Percentiles rank a stretch among this genome's conserved stretches.
phyloP scores from a whole-genome alignment of 2,797 vertebrate species.

The Myiotriccus ornatus region DNA sequence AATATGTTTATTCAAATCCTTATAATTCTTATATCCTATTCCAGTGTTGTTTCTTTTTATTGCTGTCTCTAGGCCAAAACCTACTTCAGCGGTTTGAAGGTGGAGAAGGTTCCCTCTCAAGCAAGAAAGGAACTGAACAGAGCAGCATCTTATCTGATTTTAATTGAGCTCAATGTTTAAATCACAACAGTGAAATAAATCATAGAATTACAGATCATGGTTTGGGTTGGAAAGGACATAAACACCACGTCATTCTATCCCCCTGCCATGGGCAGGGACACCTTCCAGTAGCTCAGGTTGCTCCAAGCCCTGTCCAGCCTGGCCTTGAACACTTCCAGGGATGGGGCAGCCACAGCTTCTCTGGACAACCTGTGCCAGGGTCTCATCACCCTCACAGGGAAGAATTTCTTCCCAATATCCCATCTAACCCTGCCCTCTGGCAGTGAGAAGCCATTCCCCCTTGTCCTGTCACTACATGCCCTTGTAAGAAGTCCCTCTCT shows the following conservation, averaged over 20 bases:
- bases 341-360: neutral
- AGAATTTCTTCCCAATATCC: neutral
- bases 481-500: neutral
- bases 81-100: neutral
- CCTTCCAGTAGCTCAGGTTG: rapidly evolving
- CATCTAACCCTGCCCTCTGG: neutral
- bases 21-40: neutral
- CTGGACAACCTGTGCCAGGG: neutral
- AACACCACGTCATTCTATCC: neutral
- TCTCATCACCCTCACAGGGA: rapidly evolving
- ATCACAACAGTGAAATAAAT: neutral
- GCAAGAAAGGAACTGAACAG: neutral
- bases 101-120: neutral
- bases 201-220: neutral
- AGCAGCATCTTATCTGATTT: neutral
- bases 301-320: rapidly evolving
- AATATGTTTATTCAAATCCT: slow-evolving; percentile 39
- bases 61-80: neutral
- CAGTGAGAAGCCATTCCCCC: neutral
- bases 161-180: neutral
- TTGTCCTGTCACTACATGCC: neutral
- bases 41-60: neutral
- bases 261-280: neutral
- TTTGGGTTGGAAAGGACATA: neutral
- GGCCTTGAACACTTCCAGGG: neutral